A percentile compares a stretch with the other conserved stretches of the same genome.
These are phyloP conservation scores for Orthonyx spaldingii DNA, from an alignment of 2,113 vertebrate species.

Conservation along the genomic window DNA sequence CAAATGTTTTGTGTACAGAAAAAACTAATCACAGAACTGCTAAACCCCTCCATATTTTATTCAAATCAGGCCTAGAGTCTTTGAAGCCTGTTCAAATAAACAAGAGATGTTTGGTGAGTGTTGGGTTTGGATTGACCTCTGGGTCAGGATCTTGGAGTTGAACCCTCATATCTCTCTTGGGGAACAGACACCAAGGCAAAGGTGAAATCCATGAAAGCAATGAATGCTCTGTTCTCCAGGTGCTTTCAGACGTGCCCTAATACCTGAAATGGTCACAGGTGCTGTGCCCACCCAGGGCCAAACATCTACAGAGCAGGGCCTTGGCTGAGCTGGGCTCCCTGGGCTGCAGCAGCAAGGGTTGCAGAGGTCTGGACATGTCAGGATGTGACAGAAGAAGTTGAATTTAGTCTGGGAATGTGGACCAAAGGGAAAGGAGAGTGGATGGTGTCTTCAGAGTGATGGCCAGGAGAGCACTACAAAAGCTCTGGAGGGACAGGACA, in stretches of 20 bases:
- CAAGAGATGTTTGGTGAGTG: not conserved
- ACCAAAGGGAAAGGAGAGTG: not conserved
- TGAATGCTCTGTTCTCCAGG: rapidly evolving
- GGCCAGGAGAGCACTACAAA: not conserved
- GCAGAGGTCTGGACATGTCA: not conserved
- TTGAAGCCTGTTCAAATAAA: not conserved
- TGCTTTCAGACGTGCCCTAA: not conserved
- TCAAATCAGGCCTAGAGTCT: not conserved
- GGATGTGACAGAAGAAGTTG: not conserved
- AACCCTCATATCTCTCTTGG: not conserved
- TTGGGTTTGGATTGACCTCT: not conserved
- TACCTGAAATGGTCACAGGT: not conserved
- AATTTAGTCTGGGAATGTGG: not conserved
- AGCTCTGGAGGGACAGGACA: not conserved
- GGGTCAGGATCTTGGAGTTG: not conserved
- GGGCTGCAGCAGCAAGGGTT: not conserved
- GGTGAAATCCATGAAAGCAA: not conserved
- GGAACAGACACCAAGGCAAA: not conserved
- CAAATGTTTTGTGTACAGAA: not conserved
- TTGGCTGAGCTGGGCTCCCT: not conserved
- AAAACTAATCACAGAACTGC: not conserved
- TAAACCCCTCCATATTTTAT: not conserved
- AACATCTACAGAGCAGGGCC: not conserved
- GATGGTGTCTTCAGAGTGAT: not conserved
- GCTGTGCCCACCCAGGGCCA: not conserved